Evolutionary conservation across 2,113 vertebrate genomes (phyloP).

Genomic region (Coryphaenoides rupestris): DNA sequence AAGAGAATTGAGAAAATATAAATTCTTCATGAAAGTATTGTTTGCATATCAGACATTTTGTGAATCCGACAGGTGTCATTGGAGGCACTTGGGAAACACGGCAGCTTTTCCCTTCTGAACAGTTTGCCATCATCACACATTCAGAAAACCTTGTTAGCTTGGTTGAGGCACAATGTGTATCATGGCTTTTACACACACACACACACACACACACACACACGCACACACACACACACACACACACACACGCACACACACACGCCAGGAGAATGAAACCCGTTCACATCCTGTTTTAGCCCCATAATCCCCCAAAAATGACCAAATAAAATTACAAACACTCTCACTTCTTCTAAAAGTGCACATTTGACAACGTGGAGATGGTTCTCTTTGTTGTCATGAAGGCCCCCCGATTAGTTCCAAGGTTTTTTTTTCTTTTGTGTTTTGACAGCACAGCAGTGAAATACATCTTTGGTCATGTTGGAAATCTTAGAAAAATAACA

Average conservation of each 20-base stretch:
- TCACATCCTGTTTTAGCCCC: not conserved
- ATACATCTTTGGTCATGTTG: slow-evolving; percentile 73
- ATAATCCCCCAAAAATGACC: not conserved
- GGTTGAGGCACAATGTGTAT: not conserved
- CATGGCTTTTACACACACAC: not conserved
- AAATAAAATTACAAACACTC: not conserved
- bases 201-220: no score
- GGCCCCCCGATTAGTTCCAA: not conserved
- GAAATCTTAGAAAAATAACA: slow-evolving; percentile 35
- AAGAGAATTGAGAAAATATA: slow-evolving; percentile 65
- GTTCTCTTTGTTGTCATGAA: not conserved
- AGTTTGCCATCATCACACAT: slow-evolving; percentile 8
- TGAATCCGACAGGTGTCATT: slow-evolving; percentile 59
- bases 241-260: not conserved
- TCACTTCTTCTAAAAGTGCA: not conserved
- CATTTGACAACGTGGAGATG: not conserved
- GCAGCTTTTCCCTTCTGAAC: slow-evolving; percentile 63
- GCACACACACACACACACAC: not conserved
- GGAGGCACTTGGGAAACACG: slow-evolving; percentile 76
- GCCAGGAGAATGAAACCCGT: not conserved
- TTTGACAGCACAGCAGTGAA: slow-evolving; percentile 24
- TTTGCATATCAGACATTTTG: slow-evolving; percentile 55
- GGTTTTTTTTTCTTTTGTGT: no score
- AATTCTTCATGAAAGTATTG: slow-evolving; percentile 50
- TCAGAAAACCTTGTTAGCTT: not conserved